Percentiles rank a stretch among this genome's conserved stretches.
phyloP scores from a whole-genome alignment of 2,797 vertebrate genomes.

The Rhyacichthys aspro region DNA sequence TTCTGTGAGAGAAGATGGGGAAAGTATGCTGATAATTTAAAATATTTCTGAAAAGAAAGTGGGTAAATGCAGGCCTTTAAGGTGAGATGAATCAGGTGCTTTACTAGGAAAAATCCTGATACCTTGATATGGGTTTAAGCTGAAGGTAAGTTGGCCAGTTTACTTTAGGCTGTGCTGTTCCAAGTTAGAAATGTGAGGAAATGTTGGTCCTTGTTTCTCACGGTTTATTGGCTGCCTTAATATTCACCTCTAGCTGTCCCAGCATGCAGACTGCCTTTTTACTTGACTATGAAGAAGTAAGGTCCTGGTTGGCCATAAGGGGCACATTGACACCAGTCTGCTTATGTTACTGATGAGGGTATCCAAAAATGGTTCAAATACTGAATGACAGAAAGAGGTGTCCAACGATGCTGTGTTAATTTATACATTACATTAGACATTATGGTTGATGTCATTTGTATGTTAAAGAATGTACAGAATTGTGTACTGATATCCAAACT shows the following conservation, averaged over 20 bases:
- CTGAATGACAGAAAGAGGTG: slow-evolving; percentile 26
- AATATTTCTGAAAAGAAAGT: neutral
- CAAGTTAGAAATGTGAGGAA: slow-evolving; percentile 27
- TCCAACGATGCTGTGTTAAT: slow-evolving; percentile 22
- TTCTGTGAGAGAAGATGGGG: slow-evolving; percentile 25
- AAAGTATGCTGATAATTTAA: slow-evolving; percentile 11
- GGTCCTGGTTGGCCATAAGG: slow-evolving; percentile 15
- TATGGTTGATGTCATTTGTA: slow-evolving; percentile 38
- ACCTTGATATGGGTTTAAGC: slow-evolving; percentile 17
- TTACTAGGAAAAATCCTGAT: neutral
- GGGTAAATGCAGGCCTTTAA: neutral
- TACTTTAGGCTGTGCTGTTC: slow-evolving; percentile 10
- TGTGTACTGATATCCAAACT: slow-evolving; percentile 2
- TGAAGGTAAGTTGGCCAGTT: slow-evolving; percentile 10
- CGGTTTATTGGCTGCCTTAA: slow-evolving; percentile 65
- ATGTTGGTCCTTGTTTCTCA: slow-evolving; percentile 28
- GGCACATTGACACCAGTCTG: slow-evolving; percentile 8
- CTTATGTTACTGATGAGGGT: slow-evolving; percentile 26
- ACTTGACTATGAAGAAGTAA: slow-evolving; percentile 31
- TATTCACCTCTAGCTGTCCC: slow-evolving; percentile 54
- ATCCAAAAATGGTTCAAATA: slow-evolving; percentile 25
- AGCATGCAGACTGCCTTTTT: slow-evolving; percentile 70
- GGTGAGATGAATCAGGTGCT: neutral
- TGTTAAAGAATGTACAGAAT: slow-evolving; percentile 46
- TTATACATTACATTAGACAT: slow-evolving; percentile 21